phyloP scores from a whole-genome alignment of 2,888 invertebrate species.

The Zele albiditarsus region DNA sequence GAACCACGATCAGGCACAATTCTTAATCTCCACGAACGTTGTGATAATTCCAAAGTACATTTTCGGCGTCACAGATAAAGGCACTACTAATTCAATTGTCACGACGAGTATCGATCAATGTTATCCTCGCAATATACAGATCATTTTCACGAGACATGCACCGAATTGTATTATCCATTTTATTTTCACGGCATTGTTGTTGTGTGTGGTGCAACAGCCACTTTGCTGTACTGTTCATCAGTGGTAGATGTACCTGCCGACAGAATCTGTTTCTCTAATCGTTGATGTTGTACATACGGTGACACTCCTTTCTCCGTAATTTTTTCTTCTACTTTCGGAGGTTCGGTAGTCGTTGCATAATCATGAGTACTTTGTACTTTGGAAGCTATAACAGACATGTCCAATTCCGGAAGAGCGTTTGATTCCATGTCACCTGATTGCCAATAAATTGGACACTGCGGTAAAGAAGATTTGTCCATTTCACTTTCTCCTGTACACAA shows the following conservation, averaged over 20 bases:
- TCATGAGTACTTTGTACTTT: constrained; percentile 51
- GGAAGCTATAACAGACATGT: background rate
- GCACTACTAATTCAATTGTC: constrained; percentile 27
- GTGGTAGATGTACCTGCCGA: constrained; percentile 41
- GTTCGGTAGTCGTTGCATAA: constrained; percentile 62
- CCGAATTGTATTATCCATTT: constrained; percentile 12
- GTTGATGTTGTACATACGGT: constrained; percentile 58
- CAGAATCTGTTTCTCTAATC: constrained; percentile 55
- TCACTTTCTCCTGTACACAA: constrained; percentile 43
- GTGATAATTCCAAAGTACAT: background rate
- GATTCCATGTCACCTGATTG: constrained; percentile 48
- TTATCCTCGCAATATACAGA: constrained; percentile 43
- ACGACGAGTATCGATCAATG: constrained; percentile 16
- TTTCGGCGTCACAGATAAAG: constrained; percentile 45
- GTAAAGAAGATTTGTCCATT: constrained; percentile 44
- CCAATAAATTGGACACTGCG: constrained; percentile 54
- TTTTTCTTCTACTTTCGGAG: constrained; percentile 52
- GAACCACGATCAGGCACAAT: background rate
- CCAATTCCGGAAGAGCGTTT: constrained; percentile 28
- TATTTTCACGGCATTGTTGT: constrained; percentile 56
- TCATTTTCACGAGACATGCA: constrained; percentile 35
- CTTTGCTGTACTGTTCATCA: constrained; percentile 68
- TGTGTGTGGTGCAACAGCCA: constrained; percentile 62
- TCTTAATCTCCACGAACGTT: background rate
- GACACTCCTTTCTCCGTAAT: constrained; percentile 42